A percentile compares a stretch with the other conserved stretches of the same genome.
Evolutionary conservation across 2,113 vertebrate species (phyloP).

Genomic region (Upupa epops): DNA sequence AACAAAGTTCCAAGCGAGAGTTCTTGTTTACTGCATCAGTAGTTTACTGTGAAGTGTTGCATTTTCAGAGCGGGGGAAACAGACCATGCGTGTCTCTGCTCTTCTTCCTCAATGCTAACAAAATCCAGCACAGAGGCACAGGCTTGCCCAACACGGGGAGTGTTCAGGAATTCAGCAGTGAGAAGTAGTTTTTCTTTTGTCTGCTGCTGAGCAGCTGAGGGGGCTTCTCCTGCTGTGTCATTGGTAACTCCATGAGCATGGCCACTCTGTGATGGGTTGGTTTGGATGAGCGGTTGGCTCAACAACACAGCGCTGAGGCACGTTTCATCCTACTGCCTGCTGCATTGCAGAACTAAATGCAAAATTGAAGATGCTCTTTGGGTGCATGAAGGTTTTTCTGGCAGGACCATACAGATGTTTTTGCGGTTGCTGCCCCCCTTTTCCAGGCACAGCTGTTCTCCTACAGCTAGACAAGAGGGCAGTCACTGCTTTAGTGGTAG

Average conservation of each 20-base stretch:
- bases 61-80: not conserved
- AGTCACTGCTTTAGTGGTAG: not conserved
- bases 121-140: not conserved
- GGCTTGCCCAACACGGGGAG: not conserved
- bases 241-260: too few species aligned
- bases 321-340: not conserved
- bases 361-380: not conserved
- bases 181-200: not conserved
- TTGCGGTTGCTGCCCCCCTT: not conserved
- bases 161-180: not conserved
- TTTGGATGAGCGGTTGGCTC: not conserved
- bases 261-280: too few species aligned
- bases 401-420: not conserved
- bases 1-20: not conserved
- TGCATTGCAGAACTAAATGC: not conserved
- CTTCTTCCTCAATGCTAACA: not conserved
- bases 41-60: not conserved
- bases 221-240: not conserved
- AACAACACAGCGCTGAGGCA: not conserved
- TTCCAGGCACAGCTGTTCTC: slow-evolving; percentile 16
- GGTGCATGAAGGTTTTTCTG: not conserved
- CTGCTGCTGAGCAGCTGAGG: not conserved
- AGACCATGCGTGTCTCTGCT: not conserved
- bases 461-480: not conserved
- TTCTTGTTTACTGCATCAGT: not conserved